Conservation (phyloP, 2,888 invertebrate genomes). For the Corbicula japonica region DNA sequence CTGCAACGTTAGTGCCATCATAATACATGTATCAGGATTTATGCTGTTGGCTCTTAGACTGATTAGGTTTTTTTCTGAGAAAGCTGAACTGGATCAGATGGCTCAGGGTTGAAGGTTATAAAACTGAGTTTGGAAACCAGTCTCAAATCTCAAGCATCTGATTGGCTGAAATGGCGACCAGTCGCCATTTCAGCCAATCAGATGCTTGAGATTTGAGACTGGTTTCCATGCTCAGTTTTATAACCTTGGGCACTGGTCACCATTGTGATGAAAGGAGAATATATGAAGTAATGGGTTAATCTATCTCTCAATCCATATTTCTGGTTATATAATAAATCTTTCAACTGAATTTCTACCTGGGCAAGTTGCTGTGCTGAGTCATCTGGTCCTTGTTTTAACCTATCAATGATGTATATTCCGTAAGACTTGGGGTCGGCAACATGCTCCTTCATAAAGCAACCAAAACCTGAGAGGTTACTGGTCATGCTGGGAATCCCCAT, state of each 20-base stretch:
- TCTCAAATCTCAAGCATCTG: too few species aligned
- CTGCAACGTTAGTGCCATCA: too few species aligned
- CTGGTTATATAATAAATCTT: not conserved
- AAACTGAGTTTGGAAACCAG: too few species aligned
- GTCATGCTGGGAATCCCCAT: slow-evolving; percentile 99
- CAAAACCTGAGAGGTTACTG: slow-evolving; percentile 98
- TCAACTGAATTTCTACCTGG: slow-evolving; percentile 69
- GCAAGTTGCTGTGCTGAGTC: slow-evolving; percentile 95
- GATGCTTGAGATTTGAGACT: too few species aligned
- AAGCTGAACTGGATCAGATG: too few species aligned
- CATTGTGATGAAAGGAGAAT: not conserved
- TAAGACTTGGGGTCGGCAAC: slow-evolving; percentile 99
- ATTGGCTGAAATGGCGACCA: too few species aligned
- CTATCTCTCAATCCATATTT: not conserved
- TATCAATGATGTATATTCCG: slow-evolving; percentile 99
- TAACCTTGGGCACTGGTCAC: not conserved
- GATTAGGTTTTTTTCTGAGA: too few species aligned
- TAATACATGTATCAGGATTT: too few species aligned
- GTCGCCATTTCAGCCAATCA: too few species aligned
- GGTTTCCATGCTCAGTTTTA: too few species aligned
- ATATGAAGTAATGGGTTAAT: not conserved
- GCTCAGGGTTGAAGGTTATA: too few species aligned
- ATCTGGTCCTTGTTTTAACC: slow-evolving; percentile 95
- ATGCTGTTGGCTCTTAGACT: too few species aligned
- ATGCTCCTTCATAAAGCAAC: slow-evolving; percentile 99